Evolutionary conservation across 2,113 vertebrate species (phyloP).

Genomic region (Phoxinus phoxinus): DNA sequence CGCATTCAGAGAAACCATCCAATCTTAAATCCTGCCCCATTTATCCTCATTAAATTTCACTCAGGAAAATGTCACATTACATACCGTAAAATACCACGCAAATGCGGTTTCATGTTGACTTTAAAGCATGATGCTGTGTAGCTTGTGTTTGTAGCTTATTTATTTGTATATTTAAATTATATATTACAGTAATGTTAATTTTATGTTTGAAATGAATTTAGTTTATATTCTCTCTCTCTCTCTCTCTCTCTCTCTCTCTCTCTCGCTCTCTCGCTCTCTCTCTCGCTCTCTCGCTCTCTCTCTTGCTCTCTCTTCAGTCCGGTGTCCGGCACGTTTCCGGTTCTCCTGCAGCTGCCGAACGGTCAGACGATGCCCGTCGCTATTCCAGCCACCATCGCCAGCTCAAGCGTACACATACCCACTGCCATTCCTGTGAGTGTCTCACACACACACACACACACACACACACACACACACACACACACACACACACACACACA

Average conservation of each 20-base stretch:
- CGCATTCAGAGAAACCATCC: neutral
- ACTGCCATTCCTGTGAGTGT: conserved; percentile 73
- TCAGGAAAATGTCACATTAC: neutral
- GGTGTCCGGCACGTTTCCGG: conserved; percentile 94
- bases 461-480: neutral
- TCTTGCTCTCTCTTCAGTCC: conserved; percentile 86
- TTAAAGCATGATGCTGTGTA: conserved; percentile 1
- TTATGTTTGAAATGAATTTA: conserved; percentile 34
- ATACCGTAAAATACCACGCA: too few relatives aligned
- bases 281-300: conserved; percentile 68
- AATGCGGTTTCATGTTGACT: conserved; percentile 1
- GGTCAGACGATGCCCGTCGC: conserved; percentile 98
- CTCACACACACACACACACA: neutral
- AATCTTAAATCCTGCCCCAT: neutral
- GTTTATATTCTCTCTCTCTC: conserved; percentile 62
- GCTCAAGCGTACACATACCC: conserved; percentile 96
- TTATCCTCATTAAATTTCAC: neutral
- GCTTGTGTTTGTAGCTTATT: neutral
- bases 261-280: conserved; percentile 80
- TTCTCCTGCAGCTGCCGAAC: conserved; percentile 97
- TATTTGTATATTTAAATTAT: neutral
- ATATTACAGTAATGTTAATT: neutral
- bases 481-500: neutral
- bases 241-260: conserved; percentile 79
- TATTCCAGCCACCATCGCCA: conserved; percentile 97